These are phyloP conservation scores for Cheilosia vernalis DNA, from an alignment of 2,888 invertebrate species.

Conservation along the genomic window DNA sequence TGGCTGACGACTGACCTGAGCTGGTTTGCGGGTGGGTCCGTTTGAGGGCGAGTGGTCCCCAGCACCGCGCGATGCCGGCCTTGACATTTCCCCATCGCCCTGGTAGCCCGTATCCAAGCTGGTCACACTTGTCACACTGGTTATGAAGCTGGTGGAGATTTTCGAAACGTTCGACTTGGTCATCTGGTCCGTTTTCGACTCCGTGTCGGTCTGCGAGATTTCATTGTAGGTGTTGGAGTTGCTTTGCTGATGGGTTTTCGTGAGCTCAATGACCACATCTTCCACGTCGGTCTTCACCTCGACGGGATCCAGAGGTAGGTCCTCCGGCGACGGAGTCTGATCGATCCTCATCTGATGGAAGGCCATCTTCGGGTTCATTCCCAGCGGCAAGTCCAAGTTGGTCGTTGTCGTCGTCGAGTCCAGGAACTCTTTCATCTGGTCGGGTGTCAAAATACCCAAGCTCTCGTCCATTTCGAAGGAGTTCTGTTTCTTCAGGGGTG, in stretches of 20 bases:
- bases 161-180: conserved; percentile 87
- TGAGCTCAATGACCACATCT: conserved; percentile 83
- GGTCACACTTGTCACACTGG: conserved; percentile 94
- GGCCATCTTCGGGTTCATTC: conserved; percentile 82
- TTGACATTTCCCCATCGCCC: conserved; percentile 95
- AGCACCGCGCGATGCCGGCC: conserved; percentile 91
- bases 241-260: conserved; percentile 77
- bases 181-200: conserved; percentile 85
- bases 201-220: conserved; percentile 85
- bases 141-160: conserved; percentile 91
- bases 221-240: conserved; percentile 82
- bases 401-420: conserved; percentile 86
- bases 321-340: conserved; percentile 93
- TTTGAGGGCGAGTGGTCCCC: conserved; percentile 89
- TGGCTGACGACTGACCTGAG: conserved; percentile 83
- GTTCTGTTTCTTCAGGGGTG: conserved; percentile 86
- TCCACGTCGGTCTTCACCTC: conserved; percentile 86
- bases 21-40: conserved; percentile 82
- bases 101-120: conserved; percentile 97
- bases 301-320: conserved; percentile 91
- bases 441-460: conserved; percentile 93
- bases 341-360: conserved; percentile 86
- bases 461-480: conserved; percentile 93
- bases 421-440: conserved; percentile 92
- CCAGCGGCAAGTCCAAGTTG: conserved; percentile 85